Evolutionary conservation across 2,113 vertebrate genomes (phyloP).

Genomic region (Neodontobutis hainanensis): DNA sequence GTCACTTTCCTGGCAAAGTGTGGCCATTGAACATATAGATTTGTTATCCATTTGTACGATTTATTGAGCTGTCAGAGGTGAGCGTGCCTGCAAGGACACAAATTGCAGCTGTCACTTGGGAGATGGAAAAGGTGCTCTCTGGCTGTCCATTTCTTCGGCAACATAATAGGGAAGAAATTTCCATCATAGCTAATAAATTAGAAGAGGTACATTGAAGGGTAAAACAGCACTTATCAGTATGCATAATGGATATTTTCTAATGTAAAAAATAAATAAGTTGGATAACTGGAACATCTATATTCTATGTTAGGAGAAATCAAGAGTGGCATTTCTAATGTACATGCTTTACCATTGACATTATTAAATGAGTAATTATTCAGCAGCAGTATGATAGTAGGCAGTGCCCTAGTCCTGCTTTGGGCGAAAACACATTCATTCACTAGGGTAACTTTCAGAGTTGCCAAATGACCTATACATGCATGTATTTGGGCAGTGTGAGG

Average conservation of each 20-base stretch:
- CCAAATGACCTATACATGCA: too few relatives aligned
- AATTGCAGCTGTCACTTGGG: constrained; percentile 55
- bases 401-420: too few relatives aligned
- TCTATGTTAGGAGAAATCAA: too few relatives aligned
- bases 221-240: not conserved
- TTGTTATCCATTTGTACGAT: constrained; percentile 75
- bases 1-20: constrained; percentile 22
- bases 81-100: constrained; percentile 47
- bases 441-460: too few relatives aligned
- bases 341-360: too few relatives aligned
- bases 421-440: too few relatives aligned
- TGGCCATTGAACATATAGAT: constrained; percentile 65
- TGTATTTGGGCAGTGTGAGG: too few relatives aligned
- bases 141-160: constrained; percentile 48
- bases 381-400: too few relatives aligned
- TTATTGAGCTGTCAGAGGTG: constrained; percentile 72
- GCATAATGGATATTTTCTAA: constrained; percentile 3
- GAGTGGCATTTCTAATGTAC: too few relatives aligned
- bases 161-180: constrained; percentile 55
- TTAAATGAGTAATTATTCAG: too few relatives aligned
- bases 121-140: constrained; percentile 56
- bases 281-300: too few relatives aligned
- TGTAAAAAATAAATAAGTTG: too few relatives aligned
- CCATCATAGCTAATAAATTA: constrained; percentile 52
- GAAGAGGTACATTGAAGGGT: constrained; percentile 21